These are phyloP conservation scores for Abramis brama DNA, from an alignment of 2,113 vertebrate species.

Conservation along the genomic window DNA sequence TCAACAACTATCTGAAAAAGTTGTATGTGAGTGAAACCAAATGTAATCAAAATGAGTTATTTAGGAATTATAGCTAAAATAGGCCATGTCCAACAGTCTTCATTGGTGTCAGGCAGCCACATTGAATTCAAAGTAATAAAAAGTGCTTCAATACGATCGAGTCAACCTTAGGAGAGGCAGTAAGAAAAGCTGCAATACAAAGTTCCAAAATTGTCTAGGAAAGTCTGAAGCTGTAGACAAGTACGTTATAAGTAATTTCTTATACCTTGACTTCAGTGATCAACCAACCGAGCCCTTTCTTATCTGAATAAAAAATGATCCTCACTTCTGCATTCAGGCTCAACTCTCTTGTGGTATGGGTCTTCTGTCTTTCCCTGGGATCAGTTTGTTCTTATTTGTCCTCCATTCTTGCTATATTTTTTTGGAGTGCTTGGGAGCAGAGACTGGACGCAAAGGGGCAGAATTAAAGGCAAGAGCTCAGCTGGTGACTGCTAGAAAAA, in stretches of 20 bases:
- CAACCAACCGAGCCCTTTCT: neutral
- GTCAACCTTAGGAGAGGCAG: neutral
- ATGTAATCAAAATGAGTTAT: neutral
- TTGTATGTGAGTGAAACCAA: neutral
- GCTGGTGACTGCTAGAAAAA: slow-evolving; percentile 1
- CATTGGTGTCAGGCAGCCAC: neutral
- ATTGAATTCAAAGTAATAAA: neutral
- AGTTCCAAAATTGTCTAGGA: neutral
- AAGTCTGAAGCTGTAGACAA: neutral
- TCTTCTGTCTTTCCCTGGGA: neutral
- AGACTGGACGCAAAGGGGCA: neutral
- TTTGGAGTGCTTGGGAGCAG: neutral
- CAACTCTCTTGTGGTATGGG: neutral
- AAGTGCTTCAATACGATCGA: neutral
- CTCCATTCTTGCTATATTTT: neutral
- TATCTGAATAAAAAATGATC: neutral
- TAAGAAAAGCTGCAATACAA: neutral
- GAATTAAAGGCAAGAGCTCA: slow-evolving; percentile 32
- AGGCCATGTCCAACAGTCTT: neutral
- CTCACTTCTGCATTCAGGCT: neutral
- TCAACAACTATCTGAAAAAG: neutral
- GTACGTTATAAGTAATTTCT: neutral
- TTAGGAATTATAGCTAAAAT: neutral
- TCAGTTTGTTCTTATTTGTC: slow-evolving; percentile 5
- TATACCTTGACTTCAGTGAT: neutral